Percentiles rank a stretch among this genome's conserved stretches.
phyloP scores from a whole-genome alignment of 2,113 vertebrate genomes.

The Microtus montanus region DNA sequence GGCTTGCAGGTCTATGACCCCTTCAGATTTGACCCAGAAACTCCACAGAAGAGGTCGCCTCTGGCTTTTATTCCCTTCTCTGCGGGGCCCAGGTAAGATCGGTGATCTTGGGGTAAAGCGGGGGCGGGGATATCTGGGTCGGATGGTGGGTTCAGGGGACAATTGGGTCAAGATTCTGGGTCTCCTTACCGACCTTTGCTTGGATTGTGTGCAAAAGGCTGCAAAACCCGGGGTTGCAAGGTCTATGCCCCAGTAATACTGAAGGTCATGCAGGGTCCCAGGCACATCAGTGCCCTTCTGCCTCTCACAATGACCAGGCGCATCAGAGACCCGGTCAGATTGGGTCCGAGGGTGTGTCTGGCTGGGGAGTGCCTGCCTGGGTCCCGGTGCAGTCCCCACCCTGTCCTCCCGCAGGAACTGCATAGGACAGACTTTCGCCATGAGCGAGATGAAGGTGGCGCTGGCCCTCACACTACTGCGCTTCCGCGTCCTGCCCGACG shows the following conservation, averaged over 20 bases:
- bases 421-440: constrained; percentile 36
- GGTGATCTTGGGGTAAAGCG: fast-evolving
- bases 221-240: background rate
- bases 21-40: constrained; percentile 85
- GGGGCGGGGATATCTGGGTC: background rate
- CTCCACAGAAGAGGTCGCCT: constrained; percentile 72
- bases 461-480: constrained; percentile 76
- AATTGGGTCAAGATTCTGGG: background rate
- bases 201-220: background rate
- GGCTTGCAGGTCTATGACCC: constrained; percentile 89
- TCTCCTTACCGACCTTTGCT: background rate
- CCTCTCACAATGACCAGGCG: background rate
- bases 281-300: fast-evolving
- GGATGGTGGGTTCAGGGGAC: fast-evolving
- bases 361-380: background rate
- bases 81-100: constrained; percentile 89
- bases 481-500: constrained; percentile 84
- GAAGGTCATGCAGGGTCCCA: fast-evolving
- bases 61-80: constrained; percentile 89
- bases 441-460: constrained; percentile 30
- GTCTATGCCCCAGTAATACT: constrained; percentile 36
- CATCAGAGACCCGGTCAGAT: constrained; percentile 46
- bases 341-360: constrained; percentile 47
- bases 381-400: background rate
- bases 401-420: constrained; percentile 9